Evolutionary conservation across 2,797 vertebrate genomes (phyloP).

Genomic region (Australoheros facetus): DNA sequence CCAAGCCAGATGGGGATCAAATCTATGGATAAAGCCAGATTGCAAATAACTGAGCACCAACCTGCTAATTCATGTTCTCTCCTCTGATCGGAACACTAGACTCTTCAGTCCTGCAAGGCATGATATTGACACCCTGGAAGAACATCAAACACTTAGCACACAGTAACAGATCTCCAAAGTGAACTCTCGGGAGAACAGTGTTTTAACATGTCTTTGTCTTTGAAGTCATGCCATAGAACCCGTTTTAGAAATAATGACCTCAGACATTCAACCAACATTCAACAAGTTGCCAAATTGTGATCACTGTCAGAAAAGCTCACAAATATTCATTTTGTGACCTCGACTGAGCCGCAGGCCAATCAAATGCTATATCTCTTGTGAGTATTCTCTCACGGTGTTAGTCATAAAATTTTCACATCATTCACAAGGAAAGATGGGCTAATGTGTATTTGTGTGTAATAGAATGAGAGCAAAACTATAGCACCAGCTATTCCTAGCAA

Average conservation of each 20-base stretch:
- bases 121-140: neutral
- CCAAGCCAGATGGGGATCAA: slow-evolving; percentile 29
- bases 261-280: no score
- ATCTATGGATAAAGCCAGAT: slow-evolving; percentile 3
- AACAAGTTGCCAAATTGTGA: neutral
- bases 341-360: slow-evolving; percentile 32
- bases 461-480: slow-evolving; percentile 1
- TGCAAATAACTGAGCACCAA: slow-evolving; percentile 5
- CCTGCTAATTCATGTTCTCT: slow-evolving; percentile 14
- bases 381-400: neutral
- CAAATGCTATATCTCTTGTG: slow-evolving; percentile 31
- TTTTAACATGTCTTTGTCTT: neutral
- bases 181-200: neutral
- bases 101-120: neutral
- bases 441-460: neutral
- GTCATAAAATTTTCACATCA: slow-evolving; percentile 31
- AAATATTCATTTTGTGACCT: slow-evolving; percentile 37
- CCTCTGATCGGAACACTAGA: slow-evolving; percentile 10
- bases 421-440: neutral
- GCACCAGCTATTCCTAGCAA: slow-evolving; percentile 1
- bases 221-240: neutral
- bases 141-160: neutral
- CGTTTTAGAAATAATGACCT: neutral
- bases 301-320: slow-evolving; percentile 27
- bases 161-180: neutral